Base-by-base conservation (phyloP, 1,140 invertebrate species). In the Megathymus violae region DNA sequence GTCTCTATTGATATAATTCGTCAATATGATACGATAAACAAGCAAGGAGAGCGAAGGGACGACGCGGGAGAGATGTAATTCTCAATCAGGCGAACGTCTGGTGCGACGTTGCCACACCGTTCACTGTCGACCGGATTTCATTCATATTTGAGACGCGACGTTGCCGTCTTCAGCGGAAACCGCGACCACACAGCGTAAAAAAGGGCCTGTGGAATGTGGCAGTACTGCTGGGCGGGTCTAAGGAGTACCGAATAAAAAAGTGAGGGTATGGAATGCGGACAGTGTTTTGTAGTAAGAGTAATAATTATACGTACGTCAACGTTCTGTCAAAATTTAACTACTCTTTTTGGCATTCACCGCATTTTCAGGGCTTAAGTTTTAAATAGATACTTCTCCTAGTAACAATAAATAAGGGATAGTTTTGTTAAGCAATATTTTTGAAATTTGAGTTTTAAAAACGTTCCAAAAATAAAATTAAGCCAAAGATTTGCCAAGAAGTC, bases 141-240 rank as follows among this genome's bases (percentile, higher is more conserved):
- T 91, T 91, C 88, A 91, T 91, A 89, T 91, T 88, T 91, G 80
- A 88, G 77, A 79, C 77, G 84, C 85, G 85, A 72, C 84, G 88
- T 91, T 91, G 88, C 88, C 86, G 85, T 82, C 76, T 77, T 78
- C 83, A 84, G 80, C 88, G 88, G 88, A 91, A 91, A 89, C 86
- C 84, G 84, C 85, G 85, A 87, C 85, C 84, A 88, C 85, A 86
- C 84, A 88, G 71, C 79, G 83, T 88, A 91, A 91, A 88, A 89
- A 89, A 85, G 80, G 77, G 84, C 78, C 79, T 84, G 65, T 78
- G 88, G 86, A 91, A 89, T 88, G 86, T 88, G 86, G 82, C 81
- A 66, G 82, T 86, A 89, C 85, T 79, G 84, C 78, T 76, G 82
- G 86, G 78, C 82, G 85, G 85, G 71, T 81, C 82, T 88, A 85